Evolutionary conservation across 1,140 invertebrate species (phyloP).

Genomic region (Laodelphax striatellus): DNA sequence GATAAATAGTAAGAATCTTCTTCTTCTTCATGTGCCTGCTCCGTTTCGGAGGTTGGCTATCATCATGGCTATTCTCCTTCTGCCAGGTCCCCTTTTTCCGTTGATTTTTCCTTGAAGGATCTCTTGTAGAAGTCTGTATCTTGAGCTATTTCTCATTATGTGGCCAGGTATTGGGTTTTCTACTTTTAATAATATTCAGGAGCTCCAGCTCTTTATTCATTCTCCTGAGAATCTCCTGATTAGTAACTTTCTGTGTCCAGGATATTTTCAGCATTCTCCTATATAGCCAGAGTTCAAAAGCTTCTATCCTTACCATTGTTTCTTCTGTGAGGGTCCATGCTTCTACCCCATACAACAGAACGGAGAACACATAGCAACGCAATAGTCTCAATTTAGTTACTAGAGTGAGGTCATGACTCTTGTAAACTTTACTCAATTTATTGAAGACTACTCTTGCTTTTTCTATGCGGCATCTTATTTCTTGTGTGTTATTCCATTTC

Average conservation of each 20-base stretch:
- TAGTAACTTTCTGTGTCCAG: no score
- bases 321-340: constrained; percentile 7
- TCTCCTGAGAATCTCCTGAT: background rate
- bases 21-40: no score
- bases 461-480: constrained; percentile 3
- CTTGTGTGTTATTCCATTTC: no score
- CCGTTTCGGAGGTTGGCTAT: no score
- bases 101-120: constrained; percentile 5
- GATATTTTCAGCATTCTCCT: no score
- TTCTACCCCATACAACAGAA: constrained; percentile 12
- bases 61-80: constrained; percentile 1
- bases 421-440: constrained; percentile 8
- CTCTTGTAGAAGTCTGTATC: constrained; percentile 3
- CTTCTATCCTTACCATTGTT: constrained; percentile 1
- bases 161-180: constrained; percentile 1
- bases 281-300: constrained; percentile 9
- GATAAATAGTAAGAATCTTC: constrained; percentile 1
- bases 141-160: constrained; percentile 1
- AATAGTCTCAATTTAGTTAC: constrained; percentile 3
- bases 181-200: background rate
- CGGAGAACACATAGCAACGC: constrained; percentile 9
- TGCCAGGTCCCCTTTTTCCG: constrained; percentile 2
- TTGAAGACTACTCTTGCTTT: constrained; percentile 10
- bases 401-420: background rate
- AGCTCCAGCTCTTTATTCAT: constrained; percentile 4